Base-by-base conservation (phyloP, 2,797 vertebrate species). In the Anas bahamensis region DNA sequence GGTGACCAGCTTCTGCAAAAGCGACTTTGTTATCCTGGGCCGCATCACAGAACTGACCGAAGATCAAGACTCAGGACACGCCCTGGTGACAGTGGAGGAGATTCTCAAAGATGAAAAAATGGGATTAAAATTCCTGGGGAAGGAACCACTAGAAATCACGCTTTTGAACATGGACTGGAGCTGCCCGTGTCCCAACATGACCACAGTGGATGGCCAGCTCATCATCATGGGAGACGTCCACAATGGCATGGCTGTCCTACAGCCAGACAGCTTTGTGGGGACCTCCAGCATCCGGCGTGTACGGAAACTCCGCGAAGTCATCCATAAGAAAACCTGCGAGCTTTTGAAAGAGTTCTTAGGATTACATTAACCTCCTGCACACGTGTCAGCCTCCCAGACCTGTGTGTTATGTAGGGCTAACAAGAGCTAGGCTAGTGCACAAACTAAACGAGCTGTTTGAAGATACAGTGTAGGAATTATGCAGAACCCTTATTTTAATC, bases 51-150 rank as follows among this genome's bases (percentile, higher is more conserved):
- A 99, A 93, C 96, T 99, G 66, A 98, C 98, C 0, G 98, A 99
- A 96, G 99, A 99, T 88, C 98, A 98, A 39, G 98, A 99, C 90
- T 98, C 98, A 0, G 99, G 99, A 23, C 99, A 98, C 0, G 99
- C 99, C 26, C 98, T 99, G 13, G 98, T 99, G 90, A 98, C 97
- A 0, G 98, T 99, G 93, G 99, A 99, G 16, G 99, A 99, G 97
- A 99, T 99, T 72, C 98, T 99, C 21, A 99, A 99, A 90, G 99
- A 99, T 3, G 99, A 99, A 90, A 99, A 99, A 97, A 99, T 99
- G 99, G 99, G 99, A 64, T 98, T 99, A 73, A 98, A 98, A 90
- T 99, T 99, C 97, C 98, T 99, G 64, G 99, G 99, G 66, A 98
- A 97, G 89, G 99, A 99, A 90, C 99, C 99, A 0, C 97, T 99